Evolutionary conservation across 1,140 invertebrate species (phyloP).

Genomic region (Drosophila subobscura): DNA sequence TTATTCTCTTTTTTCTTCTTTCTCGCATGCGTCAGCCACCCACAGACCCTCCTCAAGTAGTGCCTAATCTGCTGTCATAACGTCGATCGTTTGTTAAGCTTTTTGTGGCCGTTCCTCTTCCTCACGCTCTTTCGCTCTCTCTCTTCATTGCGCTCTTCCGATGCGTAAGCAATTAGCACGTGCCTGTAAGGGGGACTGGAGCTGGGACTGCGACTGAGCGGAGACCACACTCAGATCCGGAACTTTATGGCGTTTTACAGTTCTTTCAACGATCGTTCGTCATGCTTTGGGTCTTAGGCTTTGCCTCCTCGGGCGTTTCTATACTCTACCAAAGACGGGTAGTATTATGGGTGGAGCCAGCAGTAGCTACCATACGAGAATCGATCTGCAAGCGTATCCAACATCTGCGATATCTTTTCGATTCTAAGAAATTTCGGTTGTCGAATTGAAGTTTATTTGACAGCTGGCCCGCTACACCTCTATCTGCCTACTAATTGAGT

Average conservation of each 20-base stretch:
- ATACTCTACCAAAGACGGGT: no score
- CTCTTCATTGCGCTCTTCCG: conserved; percentile 14
- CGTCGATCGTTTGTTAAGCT: conserved; percentile 48
- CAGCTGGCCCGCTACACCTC: conserved; percentile 3
- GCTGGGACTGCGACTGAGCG: conserved; percentile 7
- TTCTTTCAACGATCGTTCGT: conserved; percentile 57
- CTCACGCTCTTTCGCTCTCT: not conserved
- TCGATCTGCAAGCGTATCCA: no score
- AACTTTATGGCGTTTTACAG: conserved; percentile 72
- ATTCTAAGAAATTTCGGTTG: no score
- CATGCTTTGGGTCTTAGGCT: conserved; percentile 31
- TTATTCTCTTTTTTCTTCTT: conserved; percentile 15
- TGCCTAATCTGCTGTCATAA: conserved; percentile 49
- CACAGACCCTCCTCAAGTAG: conserved; percentile 15
- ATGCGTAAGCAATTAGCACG: conserved; percentile 79
- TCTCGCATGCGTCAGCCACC: conserved; percentile 18
- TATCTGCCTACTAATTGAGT: no score
- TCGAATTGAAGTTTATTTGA: conserved; percentile 38
- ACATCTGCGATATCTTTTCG: no score
- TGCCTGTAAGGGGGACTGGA: conserved; percentile 35
- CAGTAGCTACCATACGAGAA: no score
- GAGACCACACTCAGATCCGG: conserved; percentile 50
- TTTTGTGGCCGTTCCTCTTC: conserved; percentile 8
- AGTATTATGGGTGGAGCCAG: no score
- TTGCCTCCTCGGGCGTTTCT: not conserved